These are phyloP conservation scores for Lottia gigantea DNA, from an alignment of 2,888 invertebrate genomes.

Conservation along the genomic window DNA sequence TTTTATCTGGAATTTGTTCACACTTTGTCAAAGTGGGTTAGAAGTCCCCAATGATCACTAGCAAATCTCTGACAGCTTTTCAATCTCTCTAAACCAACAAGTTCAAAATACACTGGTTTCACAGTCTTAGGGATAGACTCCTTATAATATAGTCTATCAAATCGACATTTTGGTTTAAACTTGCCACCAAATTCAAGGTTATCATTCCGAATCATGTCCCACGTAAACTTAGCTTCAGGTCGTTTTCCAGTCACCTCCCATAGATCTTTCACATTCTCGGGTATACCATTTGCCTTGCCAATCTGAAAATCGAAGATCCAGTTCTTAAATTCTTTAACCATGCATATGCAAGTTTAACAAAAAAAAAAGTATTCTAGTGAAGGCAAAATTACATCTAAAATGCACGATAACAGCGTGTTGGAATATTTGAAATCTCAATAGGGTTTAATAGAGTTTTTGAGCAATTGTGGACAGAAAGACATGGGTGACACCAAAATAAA, in stretches of 20 bases:
- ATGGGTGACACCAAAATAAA: too few relatives aligned
- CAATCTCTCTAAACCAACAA: constrained; percentile 71
- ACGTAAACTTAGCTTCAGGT: constrained; percentile 72
- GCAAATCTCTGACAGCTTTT: constrained; percentile 70
- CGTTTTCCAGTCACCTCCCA: constrained; percentile 73
- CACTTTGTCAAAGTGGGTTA: constrained; percentile 55
- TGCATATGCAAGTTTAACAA: too few relatives aligned
- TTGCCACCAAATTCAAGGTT: constrained; percentile 68
- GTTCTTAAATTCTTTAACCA: too few relatives aligned
- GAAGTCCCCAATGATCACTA: constrained; percentile 74
- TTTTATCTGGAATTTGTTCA: background rate
- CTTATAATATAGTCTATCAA: constrained; percentile 72
- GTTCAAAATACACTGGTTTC: constrained; percentile 70
- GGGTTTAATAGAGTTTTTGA: too few relatives aligned
- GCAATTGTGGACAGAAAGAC: too few relatives aligned
- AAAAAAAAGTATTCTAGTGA: too few relatives aligned
- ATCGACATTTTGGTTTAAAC: constrained; percentile 70
- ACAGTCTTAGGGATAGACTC: constrained; percentile 51
- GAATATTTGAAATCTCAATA: too few relatives aligned
- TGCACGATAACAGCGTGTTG: too few relatives aligned
- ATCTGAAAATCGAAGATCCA: constrained; percentile 48
- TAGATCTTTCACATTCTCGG: constrained; percentile 69
- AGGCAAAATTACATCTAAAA: too few relatives aligned
- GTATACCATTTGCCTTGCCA: constrained; percentile 65
- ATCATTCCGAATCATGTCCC: constrained; percentile 73